Evolutionary conservation across 2,888 invertebrate genomes (phyloP).

Genomic region (Strigamia crassipes): DNA sequence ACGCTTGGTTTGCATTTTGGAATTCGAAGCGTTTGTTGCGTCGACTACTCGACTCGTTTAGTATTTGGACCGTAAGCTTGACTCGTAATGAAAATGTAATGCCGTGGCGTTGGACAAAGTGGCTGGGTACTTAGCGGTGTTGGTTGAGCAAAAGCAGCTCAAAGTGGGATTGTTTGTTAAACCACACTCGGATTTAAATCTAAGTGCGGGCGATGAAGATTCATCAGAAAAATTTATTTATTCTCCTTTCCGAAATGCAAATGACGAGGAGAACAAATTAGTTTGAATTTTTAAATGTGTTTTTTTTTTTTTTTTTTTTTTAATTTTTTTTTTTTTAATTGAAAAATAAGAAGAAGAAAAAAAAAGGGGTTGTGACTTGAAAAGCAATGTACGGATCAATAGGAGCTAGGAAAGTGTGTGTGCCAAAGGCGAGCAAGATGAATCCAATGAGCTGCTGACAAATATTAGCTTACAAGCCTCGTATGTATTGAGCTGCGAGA

Average conservation of each 20-base stretch:
- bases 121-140: neutral
- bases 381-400: neutral
- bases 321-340: too few relatives aligned
- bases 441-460: neutral
- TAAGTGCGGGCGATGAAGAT: neutral
- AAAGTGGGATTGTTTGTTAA: neutral
- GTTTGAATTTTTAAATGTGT: neutral
- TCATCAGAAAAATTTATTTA: too few relatives aligned
- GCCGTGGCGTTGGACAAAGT: neutral
- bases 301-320: too few relatives aligned
- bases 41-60: too few relatives aligned
- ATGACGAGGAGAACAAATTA: neutral
- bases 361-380: neutral
- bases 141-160: neutral
- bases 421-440: neutral
- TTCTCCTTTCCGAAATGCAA: too few relatives aligned
- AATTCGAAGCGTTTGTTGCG: too few relatives aligned
- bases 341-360: neutral
- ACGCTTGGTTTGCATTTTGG: too few relatives aligned
- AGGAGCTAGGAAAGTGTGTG: neutral
- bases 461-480: constrained; percentile 6
- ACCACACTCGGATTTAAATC: neutral
- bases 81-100: neutral
- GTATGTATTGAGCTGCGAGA: neutral
- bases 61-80: neutral